phyloP scores from a whole-genome alignment of 2,797 vertebrate species.

The Mallotus villosus region DNA sequence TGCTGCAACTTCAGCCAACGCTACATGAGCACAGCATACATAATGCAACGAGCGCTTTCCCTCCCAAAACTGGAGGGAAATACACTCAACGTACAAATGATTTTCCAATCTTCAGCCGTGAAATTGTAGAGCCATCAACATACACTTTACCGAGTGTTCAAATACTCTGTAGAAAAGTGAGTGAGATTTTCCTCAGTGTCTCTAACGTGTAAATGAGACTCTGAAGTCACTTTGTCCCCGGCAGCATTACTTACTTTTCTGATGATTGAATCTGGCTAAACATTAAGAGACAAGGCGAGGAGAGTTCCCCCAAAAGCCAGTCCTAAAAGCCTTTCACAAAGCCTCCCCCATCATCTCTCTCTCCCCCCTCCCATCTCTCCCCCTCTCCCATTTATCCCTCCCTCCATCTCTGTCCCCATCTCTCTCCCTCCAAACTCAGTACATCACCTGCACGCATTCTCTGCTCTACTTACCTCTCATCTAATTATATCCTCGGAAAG shows the following conservation, averaged over 20 bases:
- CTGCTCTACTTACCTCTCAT: conserved; percentile 41
- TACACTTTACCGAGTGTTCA: neutral
- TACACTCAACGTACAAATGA: conserved; percentile 23
- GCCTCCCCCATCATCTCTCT: neutral
- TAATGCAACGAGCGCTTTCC: conserved; percentile 4
- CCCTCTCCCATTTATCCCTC: too few species aligned
- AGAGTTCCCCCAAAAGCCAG: conserved; percentile 17
- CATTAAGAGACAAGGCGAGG: conserved; percentile 10
- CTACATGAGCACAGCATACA: conserved; percentile 36
- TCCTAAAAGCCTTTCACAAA: conserved; percentile 26
- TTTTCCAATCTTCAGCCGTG: conserved; percentile 26
- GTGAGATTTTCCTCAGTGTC: neutral
- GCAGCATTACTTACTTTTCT: conserved; percentile 21
- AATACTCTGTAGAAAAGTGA: neutral
- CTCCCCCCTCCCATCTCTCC: too few species aligned
- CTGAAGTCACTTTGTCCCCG: conserved; percentile 16
- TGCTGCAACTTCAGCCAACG: conserved; percentile 37
- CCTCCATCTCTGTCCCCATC: too few species aligned
- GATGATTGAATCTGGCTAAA: conserved; percentile 31
- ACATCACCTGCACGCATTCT: conserved; percentile 35
- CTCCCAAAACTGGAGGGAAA: conserved; percentile 27
- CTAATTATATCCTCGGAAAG: conserved; percentile 39
- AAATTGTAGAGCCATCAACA: conserved; percentile 23
- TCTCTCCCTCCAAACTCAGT: neutral
- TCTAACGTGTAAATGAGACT: conserved; percentile 13